These are phyloP conservation scores for Andrena hattorfiana DNA, from an alignment of 2,888 invertebrate species.

Conservation along the genomic window DNA sequence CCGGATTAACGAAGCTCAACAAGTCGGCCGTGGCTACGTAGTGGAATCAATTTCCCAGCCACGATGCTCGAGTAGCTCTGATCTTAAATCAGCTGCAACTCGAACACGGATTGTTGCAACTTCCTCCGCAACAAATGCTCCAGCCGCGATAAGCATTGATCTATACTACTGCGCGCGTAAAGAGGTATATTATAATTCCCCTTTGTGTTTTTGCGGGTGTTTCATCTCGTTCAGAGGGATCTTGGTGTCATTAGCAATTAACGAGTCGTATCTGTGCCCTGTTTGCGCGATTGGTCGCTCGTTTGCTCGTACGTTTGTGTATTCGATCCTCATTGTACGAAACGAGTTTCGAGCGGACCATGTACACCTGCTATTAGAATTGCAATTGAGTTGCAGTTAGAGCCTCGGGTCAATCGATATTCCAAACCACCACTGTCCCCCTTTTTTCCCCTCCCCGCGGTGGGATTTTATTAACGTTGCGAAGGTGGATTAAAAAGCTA, in stretches of 20 bases:
- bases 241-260: constrained; percentile 43
- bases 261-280: constrained; percentile 27
- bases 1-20: constrained; percentile 55
- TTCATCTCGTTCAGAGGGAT: neutral
- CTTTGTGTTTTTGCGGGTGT: too few species aligned
- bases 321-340: constrained; percentile 26
- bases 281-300: constrained; percentile 38
- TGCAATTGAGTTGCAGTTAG: constrained; percentile 50
- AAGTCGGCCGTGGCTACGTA: constrained; percentile 42
- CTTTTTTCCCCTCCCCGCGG: constrained; percentile 27
- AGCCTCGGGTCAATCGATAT: constrained; percentile 42
- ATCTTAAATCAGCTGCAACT: constrained; percentile 11
- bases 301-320: constrained; percentile 25
- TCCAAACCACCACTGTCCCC: neutral
- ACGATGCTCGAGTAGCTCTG: constrained; percentile 3
- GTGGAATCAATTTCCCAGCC: constrained; percentile 46
- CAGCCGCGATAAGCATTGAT: neutral
- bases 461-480: constrained; percentile 33
- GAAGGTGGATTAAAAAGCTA: constrained; percentile 20
- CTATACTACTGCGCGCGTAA: neutral
- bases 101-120: neutral
- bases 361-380: constrained; percentile 55
- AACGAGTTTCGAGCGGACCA: constrained; percentile 40
- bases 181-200: neutral
- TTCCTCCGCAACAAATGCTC: neutral